These are phyloP conservation scores for Penaeus japonicus DNA, from an alignment of 1,140 invertebrate genomes.

Conservation along the genomic window DNA sequence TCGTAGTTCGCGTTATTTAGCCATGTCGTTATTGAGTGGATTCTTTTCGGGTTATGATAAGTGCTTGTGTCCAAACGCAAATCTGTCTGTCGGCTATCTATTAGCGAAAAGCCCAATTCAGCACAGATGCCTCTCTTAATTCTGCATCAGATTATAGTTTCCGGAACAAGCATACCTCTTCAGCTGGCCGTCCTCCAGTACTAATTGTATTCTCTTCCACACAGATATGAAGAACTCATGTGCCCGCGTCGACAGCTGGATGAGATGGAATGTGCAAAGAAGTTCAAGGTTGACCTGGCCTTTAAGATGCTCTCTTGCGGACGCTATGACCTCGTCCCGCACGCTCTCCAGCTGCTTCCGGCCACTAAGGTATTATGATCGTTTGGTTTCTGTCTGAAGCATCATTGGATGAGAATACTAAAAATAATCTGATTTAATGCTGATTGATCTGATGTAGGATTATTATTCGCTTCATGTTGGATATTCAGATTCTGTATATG, in stretches of 20 bases:
- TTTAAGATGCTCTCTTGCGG: conserved; percentile 82
- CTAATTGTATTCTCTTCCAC: too few relatives aligned
- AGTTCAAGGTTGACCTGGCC: conserved; percentile 78
- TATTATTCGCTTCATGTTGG: background rate
- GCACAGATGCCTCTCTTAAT: too few relatives aligned
- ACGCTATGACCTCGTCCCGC: conserved; percentile 78
- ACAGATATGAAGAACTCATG: conserved; percentile 67
- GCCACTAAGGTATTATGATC: conserved; percentile 69
- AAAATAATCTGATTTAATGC: background rate
- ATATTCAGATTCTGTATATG: background rate
- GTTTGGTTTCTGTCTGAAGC: background rate
- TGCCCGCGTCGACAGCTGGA: conserved; percentile 65
- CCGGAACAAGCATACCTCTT: too few relatives aligned
- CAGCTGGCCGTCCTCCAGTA: too few relatives aligned
- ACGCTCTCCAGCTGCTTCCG: conserved; percentile 79
- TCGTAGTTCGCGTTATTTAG: too few relatives aligned
- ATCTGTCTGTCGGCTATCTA: too few relatives aligned
- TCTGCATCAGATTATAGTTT: too few relatives aligned
- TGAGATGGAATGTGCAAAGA: conserved; percentile 69
- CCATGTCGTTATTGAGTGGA: too few relatives aligned
- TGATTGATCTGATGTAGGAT: background rate
- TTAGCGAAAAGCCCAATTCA: too few relatives aligned
- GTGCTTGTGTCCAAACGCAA: too few relatives aligned
- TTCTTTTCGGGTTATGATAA: too few relatives aligned
- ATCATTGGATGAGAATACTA: too few relatives aligned